A percentile compares a stretch with the other conserved stretches of the same genome.
Conservation (phyloP, 2,797 vertebrate genomes). For the Zenarchopterus dispar region DNA sequence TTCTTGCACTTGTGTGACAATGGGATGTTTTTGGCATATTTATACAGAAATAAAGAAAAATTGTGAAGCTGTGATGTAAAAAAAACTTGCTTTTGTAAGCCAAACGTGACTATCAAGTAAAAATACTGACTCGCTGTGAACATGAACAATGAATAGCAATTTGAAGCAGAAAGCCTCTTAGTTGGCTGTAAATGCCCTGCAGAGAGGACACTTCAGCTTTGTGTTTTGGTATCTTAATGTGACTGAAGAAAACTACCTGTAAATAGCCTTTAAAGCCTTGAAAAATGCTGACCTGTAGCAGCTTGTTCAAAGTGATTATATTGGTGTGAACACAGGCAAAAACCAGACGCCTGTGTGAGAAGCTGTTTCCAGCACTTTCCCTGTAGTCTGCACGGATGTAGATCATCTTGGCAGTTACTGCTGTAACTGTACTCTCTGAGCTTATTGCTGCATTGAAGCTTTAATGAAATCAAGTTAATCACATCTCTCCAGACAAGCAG, state of each 20-base stretch:
- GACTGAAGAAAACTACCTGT: constrained; percentile 29
- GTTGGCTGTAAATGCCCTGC: constrained; percentile 21
- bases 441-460: constrained; percentile 59
- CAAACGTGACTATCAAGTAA: constrained; percentile 5
- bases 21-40: too few relatives aligned
- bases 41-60: too few relatives aligned
- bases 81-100: constrained; percentile 1
- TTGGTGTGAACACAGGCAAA: constrained; percentile 22
- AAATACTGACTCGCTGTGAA: constrained; percentile 20
- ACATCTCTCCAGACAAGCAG: constrained; percentile 42
- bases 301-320: constrained; percentile 27
- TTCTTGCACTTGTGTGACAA: too few relatives aligned
- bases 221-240: constrained; percentile 19
- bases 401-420: constrained; percentile 56
- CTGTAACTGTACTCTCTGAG: constrained; percentile 42
- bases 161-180: constrained; percentile 21
- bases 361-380: constrained; percentile 32
- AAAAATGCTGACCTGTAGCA: constrained; percentile 43
- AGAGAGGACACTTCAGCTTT: constrained; percentile 19
- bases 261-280: constrained; percentile 26
- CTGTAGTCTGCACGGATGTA: constrained; percentile 37
- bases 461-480: constrained; percentile 66
- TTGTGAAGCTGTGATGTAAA: background rate
- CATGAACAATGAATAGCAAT: constrained; percentile 5
- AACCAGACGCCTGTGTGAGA: constrained; percentile 36